phyloP scores from a whole-genome alignment of 1,140 invertebrate genomes.

The Dendroctonus ponderosae region DNA sequence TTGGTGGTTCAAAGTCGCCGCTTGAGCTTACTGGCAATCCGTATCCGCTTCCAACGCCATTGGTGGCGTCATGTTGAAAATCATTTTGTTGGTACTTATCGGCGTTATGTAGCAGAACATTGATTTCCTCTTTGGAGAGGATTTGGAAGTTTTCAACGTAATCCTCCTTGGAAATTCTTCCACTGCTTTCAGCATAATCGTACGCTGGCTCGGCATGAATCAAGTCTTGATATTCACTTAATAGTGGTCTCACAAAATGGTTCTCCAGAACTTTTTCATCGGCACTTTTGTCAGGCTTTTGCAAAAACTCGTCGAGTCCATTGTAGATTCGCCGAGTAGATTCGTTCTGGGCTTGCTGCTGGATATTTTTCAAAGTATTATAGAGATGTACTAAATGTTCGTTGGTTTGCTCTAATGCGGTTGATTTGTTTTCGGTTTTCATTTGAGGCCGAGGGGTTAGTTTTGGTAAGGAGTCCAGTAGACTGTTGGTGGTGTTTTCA shows the following conservation, averaged over 20 bases:
- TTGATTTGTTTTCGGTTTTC: slow-evolving; percentile 22
- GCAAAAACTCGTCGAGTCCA: slow-evolving; percentile 39
- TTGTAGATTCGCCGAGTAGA: slow-evolving; percentile 28
- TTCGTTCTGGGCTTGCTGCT: slow-evolving; percentile 3
- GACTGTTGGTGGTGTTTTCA: slow-evolving; percentile 22
- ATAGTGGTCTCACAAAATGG: slow-evolving; percentile 45
- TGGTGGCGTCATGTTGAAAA: not conserved
- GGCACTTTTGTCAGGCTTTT: slow-evolving; percentile 40
- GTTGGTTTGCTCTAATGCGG: not conserved
- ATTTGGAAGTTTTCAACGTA: slow-evolving; percentile 40
- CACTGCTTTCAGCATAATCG: slow-evolving; percentile 16
- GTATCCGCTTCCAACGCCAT: slow-evolving; percentile 9
- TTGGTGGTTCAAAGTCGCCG: too few species aligned
- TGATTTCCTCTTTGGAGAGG: slow-evolving; percentile 41
- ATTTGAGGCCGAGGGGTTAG: slow-evolving; percentile 12
- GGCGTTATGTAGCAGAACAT: slow-evolving; percentile 32
- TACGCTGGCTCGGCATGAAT: slow-evolving; percentile 37
- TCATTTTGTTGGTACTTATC: slow-evolving; percentile 37
- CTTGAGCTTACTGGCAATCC: not conserved
- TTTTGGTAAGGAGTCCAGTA: slow-evolving; percentile 28
- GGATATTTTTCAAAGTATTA: slow-evolving; percentile 16
- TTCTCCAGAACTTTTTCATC: slow-evolving; percentile 46
- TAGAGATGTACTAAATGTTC: slow-evolving; percentile 10
- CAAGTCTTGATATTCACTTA: slow-evolving; percentile 43
- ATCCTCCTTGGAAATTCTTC: slow-evolving; percentile 47